Conservation (phyloP, 2,797 vertebrate species). For the Hippoglossus hippoglossus region DNA sequence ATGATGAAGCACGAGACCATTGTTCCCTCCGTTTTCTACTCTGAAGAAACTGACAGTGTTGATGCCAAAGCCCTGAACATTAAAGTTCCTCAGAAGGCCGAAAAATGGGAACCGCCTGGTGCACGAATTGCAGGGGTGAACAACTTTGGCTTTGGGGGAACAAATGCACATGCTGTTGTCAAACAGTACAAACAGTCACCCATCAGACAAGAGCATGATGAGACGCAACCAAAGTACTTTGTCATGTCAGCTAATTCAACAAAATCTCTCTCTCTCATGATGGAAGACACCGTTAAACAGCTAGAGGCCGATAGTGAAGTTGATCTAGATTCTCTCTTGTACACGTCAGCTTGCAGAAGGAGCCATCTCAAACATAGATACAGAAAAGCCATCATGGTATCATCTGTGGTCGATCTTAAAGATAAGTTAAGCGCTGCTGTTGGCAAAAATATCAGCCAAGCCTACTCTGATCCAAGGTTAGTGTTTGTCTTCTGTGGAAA, state of each 20-base stretch:
- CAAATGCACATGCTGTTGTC: slow-evolving; percentile 88
- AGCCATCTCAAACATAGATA: slow-evolving; percentile 86
- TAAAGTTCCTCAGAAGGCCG: slow-evolving; percentile 74
- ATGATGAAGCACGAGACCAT: slow-evolving; percentile 91
- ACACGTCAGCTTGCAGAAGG: slow-evolving; percentile 90
- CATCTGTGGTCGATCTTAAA: slow-evolving; percentile 81
- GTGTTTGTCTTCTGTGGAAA: slow-evolving; percentile 92
- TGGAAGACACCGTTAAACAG: slow-evolving; percentile 78
- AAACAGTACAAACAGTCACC: slow-evolving; percentile 80
- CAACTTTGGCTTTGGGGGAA: slow-evolving; percentile 92
- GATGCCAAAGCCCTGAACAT: slow-evolving; percentile 83
- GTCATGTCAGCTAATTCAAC: slow-evolving; percentile 85
- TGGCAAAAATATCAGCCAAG: slow-evolving; percentile 38
- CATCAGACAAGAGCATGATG: slow-evolving; percentile 29
- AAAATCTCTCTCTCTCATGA: slow-evolving; percentile 82
- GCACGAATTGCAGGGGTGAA: slow-evolving; percentile 87
- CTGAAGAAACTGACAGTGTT: slow-evolving; percentile 78
- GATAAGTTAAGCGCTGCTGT: slow-evolving; percentile 70
- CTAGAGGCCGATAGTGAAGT: slow-evolving; percentile 65
- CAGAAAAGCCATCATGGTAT: slow-evolving; percentile 83
- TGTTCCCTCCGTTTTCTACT: slow-evolving; percentile 88
- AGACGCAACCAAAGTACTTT: slow-evolving; percentile 78
- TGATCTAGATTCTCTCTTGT: slow-evolving; percentile 83
- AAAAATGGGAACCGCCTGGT: slow-evolving; percentile 81
- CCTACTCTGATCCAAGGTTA: slow-evolving; percentile 73